Evolutionary conservation across 2,113 vertebrate species (phyloP).

Genomic region (Scomber scombrus): DNA sequence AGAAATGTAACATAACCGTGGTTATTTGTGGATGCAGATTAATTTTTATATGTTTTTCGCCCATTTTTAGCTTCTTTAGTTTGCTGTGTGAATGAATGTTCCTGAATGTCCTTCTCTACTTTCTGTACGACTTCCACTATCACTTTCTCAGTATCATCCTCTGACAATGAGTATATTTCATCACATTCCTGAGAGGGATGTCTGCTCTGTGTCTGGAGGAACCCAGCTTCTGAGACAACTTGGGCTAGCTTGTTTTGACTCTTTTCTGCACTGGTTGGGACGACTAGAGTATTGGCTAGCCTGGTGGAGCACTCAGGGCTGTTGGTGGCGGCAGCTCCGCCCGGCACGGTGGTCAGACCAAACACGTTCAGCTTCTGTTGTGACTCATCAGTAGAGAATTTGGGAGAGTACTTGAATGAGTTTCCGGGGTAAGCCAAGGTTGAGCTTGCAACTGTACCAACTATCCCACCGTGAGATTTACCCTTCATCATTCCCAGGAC

Average conservation of each 20-base stretch:
- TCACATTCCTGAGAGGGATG: constrained; percentile 73
- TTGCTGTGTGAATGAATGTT: constrained; percentile 17
- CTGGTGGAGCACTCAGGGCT: constrained; percentile 73
- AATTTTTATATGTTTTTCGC: constrained; percentile 25
- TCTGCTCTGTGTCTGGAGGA: constrained; percentile 83
- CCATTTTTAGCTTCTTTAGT: constrained; percentile 32
- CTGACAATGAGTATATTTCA: constrained; percentile 85
- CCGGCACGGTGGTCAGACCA: constrained; percentile 84
- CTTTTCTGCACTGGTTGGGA: constrained; percentile 63
- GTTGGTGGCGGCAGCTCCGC: constrained; percentile 67
- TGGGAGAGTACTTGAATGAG: constrained; percentile 82
- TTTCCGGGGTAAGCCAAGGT: constrained; percentile 86
- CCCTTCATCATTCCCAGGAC: constrained; percentile 93
- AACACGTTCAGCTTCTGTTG: constrained; percentile 85
- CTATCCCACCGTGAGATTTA: constrained; percentile 73
- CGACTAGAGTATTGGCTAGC: constrained; percentile 84
- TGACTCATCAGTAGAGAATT: constrained; percentile 73
- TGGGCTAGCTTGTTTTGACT: constrained; percentile 82
- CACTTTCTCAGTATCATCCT: constrained; percentile 31
- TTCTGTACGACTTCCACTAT: constrained; percentile 52
- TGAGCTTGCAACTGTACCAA: constrained; percentile 69
- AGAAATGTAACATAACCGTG: neutral
- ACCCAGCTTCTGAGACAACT: constrained; percentile 83
- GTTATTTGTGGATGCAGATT: neutral
- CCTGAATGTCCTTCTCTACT: constrained; percentile 70